These are phyloP conservation scores for Eumaeus atala DNA, from an alignment of 1,140 invertebrate genomes.

Conservation along the genomic window DNA sequence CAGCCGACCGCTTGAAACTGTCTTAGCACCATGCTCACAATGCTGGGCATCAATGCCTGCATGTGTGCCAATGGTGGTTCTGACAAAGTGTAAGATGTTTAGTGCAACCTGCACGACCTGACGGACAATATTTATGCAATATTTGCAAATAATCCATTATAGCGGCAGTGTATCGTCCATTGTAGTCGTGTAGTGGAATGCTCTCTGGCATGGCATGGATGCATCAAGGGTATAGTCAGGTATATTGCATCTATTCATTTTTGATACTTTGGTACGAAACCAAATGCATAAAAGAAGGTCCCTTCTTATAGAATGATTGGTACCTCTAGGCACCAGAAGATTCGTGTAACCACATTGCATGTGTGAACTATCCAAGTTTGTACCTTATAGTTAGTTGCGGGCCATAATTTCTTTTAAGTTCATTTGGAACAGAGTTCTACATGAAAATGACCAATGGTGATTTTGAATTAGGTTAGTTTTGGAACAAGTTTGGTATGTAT, in stretches of 20 bases:
- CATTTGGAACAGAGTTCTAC: conserved; percentile 20
- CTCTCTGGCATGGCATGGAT: conserved; percentile 8
- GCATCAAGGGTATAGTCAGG: no score
- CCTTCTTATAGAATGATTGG: no score
- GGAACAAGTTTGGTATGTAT: conserved; percentile 33
- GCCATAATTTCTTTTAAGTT: conserved; percentile 18
- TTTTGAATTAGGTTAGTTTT: conserved; percentile 21
- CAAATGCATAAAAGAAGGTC: no score
- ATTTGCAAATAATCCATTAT: conserved; percentile 13
- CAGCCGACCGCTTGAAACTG: conserved; percentile 33
- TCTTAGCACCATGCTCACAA: conserved; percentile 28
- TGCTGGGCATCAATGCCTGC: conserved; percentile 20
- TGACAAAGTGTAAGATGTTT: conserved; percentile 8
- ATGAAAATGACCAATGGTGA: conserved; percentile 23
- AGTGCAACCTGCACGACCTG: not conserved
- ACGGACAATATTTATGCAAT: conserved; percentile 1
- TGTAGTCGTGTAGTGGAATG: conserved; percentile 16
- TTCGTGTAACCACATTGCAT: conserved; percentile 11
- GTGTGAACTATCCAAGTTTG: conserved; percentile 4
- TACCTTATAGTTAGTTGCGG: conserved; percentile 12
- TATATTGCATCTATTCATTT: no score
- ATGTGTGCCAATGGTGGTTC: conserved; percentile 19
- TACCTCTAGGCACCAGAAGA: no score
- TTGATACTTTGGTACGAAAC: no score
- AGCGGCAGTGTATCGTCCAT: conserved; percentile 23